Percentiles rank a stretch among this genome's conserved stretches.
These are phyloP conservation scores for Oceanodroma tethys DNA, from an alignment of 2,113 vertebrate species.

Conservation along the genomic window DNA sequence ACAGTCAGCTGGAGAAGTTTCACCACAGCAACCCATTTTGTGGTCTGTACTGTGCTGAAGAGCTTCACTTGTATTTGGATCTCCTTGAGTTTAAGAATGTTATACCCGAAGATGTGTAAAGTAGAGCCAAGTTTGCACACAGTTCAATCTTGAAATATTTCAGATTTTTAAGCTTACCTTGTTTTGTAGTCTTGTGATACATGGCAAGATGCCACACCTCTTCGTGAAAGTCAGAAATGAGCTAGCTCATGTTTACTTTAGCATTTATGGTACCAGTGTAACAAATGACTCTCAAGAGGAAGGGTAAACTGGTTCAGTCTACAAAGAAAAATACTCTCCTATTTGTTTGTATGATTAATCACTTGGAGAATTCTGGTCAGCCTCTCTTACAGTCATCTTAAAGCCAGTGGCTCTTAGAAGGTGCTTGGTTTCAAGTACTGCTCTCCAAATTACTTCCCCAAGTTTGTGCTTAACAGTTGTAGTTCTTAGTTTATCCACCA, in stretches of 20 bases:
- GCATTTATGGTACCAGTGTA: not conserved
- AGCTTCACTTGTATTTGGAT: not conserved
- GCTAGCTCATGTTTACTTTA: not conserved
- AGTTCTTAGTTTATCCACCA: not conserved
- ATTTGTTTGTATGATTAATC: not conserved
- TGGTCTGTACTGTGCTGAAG: not conserved
- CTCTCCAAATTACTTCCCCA: not conserved
- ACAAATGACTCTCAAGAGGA: not conserved
- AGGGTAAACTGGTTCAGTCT: not conserved
- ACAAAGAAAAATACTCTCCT: not conserved
- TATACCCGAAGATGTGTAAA: not conserved
- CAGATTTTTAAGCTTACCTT: not conserved
- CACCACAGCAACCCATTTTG: not conserved
- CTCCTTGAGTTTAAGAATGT: not conserved
- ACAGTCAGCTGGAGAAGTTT: not conserved
- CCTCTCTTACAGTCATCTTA: not conserved
- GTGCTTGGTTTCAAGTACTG: not conserved
- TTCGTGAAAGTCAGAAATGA: not conserved
- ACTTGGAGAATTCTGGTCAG: not conserved
- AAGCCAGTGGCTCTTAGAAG: not conserved
- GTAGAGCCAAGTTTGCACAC: not conserved
- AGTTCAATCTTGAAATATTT: not conserved
- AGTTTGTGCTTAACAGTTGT: not conserved
- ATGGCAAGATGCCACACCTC: not conserved
- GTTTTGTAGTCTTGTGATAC: not conserved